Evolutionary conservation across 2,888 invertebrate species (phyloP).

Genomic region (Zele albiditarsus): DNA sequence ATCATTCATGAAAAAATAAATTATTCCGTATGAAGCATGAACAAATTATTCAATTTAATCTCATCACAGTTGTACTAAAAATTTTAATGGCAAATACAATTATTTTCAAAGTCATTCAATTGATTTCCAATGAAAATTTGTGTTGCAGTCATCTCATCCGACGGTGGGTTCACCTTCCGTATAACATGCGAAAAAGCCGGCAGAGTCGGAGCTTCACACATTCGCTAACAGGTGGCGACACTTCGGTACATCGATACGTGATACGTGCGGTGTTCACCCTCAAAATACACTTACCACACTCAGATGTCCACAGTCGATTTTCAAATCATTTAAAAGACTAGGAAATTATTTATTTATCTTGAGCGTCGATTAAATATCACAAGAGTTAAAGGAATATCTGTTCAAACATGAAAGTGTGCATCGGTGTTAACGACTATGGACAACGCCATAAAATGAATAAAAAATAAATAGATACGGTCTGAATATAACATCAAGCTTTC

Average conservation of each 20-base stretch:
- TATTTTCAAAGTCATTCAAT: not conserved
- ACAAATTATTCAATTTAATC: no score
- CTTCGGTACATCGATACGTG: conserved; percentile 28
- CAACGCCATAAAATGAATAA: not conserved
- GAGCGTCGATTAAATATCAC: not conserved
- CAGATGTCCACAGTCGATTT: conserved; percentile 22
- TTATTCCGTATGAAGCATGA: no score
- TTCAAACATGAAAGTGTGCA: no score
- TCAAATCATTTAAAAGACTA: no score
- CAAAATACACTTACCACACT: conserved; percentile 42
- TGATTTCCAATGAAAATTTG: not conserved
- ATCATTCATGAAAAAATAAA: no score
- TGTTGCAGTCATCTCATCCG: conserved; percentile 32
- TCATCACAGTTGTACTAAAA: no score
- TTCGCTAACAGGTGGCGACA: conserved; percentile 45
- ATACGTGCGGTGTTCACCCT: not conserved
- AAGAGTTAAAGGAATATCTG: not conserved
- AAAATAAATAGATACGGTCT: not conserved
- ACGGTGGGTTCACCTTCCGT: conserved; percentile 29
- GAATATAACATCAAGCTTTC: not conserved
- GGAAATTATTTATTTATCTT: no score
- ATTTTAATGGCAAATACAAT: not conserved
- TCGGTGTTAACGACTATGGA: no score
- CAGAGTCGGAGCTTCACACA: conserved; percentile 27
- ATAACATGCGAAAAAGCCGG: conserved; percentile 20